A percentile compares a stretch with the other conserved stretches of the same genome.
These are phyloP conservation scores for Pandemis corylana DNA, from an alignment of 2,888 invertebrate species.

Conservation along the genomic window DNA sequence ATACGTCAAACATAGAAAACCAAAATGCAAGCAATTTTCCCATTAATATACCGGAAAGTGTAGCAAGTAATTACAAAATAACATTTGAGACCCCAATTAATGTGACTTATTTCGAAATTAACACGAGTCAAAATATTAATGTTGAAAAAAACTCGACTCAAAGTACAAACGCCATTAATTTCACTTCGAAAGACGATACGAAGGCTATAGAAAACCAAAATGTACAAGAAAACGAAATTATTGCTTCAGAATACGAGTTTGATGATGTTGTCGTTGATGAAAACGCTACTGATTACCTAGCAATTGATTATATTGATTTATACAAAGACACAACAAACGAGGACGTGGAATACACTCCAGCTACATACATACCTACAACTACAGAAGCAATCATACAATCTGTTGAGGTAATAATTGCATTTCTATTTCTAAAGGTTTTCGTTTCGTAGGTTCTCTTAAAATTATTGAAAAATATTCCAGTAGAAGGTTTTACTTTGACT, in stretches of 20 bases:
- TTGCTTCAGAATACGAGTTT: slow-evolving; percentile 50
- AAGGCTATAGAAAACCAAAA: slow-evolving; percentile 35
- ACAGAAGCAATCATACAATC: slow-evolving; percentile 10
- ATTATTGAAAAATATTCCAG: too few relatives aligned
- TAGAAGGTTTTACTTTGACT: too few relatives aligned
- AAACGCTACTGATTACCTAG: slow-evolving; percentile 70
- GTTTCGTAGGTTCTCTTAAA: too few relatives aligned
- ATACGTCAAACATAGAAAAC: background rate
- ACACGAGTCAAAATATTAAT: background rate
- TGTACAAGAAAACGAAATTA: slow-evolving; percentile 55
- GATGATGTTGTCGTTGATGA: slow-evolving; percentile 55
- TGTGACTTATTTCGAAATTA: slow-evolving; percentile 18
- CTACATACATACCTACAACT: slow-evolving; percentile 48
- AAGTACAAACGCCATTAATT: background rate
- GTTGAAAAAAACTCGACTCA: background rate
- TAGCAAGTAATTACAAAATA: slow-evolving; percentile 11
- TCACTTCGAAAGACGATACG: background rate
- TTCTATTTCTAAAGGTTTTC: too few relatives aligned
- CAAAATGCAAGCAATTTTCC: slow-evolving; percentile 18
- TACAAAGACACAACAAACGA: slow-evolving; percentile 76
- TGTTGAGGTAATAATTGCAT: slow-evolving; percentile 20
- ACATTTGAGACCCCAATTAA: slow-evolving; percentile 14
- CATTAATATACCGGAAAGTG: slow-evolving; percentile 5
- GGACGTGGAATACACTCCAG: slow-evolving; percentile 52
- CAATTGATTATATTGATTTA: slow-evolving; percentile 70